Conservation (phyloP, 2,888 invertebrate species). For the Ormyrus thymus region DNA sequence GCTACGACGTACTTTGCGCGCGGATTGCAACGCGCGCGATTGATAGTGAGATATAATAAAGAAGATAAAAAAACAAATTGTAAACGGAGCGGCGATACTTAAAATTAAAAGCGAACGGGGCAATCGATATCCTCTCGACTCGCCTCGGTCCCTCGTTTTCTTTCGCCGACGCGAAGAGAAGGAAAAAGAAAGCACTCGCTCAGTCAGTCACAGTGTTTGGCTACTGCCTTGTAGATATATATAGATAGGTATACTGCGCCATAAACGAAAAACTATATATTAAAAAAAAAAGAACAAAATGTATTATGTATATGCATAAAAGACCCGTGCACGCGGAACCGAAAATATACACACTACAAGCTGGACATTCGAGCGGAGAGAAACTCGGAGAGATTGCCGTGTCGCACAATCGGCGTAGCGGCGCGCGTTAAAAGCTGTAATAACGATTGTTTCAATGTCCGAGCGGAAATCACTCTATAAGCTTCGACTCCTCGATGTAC, state of each 20-base stretch:
- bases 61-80: slow-evolving; percentile 31
- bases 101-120: neutral
- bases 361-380: neutral
- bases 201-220: slow-evolving; percentile 66
- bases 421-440: no score
- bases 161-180: slow-evolving; percentile 1
- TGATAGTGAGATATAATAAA: slow-evolving; percentile 41
- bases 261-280: slow-evolving; percentile 57
- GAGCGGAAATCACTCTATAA: no score
- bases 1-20: neutral
- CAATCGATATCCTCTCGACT: neutral
- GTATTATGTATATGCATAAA: slow-evolving; percentile 60
- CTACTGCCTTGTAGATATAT: slow-evolving; percentile 69
- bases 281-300: slow-evolving; percentile 59
- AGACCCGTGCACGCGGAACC: slow-evolving; percentile 26
- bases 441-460: no score
- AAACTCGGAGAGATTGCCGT: neutral
- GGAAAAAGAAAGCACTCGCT: slow-evolving; percentile 52
- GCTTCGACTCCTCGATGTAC: no score
- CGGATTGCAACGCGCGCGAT: slow-evolving; percentile 37
- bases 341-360: slow-evolving; percentile 22
- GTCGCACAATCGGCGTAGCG: no score
- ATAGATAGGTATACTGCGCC: slow-evolving; percentile 63
- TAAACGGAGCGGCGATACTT: neutral
- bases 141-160: neutral